Base-by-base conservation (phyloP, 2,888 invertebrate species). In the Ernsta delagoae region DNA sequence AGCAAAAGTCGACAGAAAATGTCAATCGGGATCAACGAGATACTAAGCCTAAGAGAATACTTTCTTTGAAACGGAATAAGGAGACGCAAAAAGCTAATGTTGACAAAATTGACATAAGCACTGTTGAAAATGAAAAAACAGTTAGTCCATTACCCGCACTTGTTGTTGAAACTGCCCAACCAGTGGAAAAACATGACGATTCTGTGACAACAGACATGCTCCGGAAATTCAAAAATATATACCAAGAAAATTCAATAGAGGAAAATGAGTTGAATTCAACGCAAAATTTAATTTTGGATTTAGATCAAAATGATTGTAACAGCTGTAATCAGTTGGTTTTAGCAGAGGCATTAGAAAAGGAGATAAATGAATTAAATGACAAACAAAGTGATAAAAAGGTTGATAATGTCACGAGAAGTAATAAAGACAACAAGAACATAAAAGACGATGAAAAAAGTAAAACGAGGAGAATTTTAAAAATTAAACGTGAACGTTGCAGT, bases 101-200 rank as follows among this genome's bases (percentile, higher is more conserved):
- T 76, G 70, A 72, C 65, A 11, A 4, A 11, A n/a, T 60, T 76
- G 70, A 72, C 65, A 62, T 69, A 70, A 71, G 68, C 70, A 59
- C 65, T 62, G 72, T 71, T 34, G 71, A 75, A 62, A 80, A 80
- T 50, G 83, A 85, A 63, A 77, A 80, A 74, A 83, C 85, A 12
- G 75, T 77, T 57, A 90, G 91, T 74, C 88, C 91, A 5, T 76
- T 92, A 48, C 91, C 92, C 0, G 86, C 81, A 0, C 78, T 92
- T 9, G 72, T 87, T 4, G 82, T 91, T 31, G 92, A 92, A 79
- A 73, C 79, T 7, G 77, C 77, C 1, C 72, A 73, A 0, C 0
- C 24, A 53, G 53, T 50, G 5, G 74, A 75, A 65, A 76, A 83
- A 6, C 65, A 63, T 0, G 78, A 82, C 62, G 85, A 85, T 65